Conservation (phyloP, 2,113 vertebrate genomes). For the Zosterops hypoxanthus region DNA sequence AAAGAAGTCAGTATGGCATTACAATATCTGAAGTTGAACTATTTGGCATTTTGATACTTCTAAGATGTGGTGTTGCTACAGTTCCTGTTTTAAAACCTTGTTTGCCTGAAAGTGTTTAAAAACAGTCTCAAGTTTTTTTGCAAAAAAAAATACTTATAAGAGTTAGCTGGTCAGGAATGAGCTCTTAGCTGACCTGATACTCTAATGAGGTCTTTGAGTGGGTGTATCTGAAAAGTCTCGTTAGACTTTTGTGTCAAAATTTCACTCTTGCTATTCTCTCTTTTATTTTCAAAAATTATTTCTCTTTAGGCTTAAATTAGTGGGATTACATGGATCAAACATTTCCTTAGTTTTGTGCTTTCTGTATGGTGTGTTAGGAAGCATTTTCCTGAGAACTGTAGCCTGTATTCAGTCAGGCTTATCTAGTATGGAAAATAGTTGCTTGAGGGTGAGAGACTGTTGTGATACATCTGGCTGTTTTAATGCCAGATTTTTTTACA, state of each 20-base stretch:
- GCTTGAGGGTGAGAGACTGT: not conserved
- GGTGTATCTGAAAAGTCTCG: not conserved
- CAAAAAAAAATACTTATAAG: not conserved
- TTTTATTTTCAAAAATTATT: not conserved
- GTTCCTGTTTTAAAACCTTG: not conserved
- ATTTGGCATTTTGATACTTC: not conserved
- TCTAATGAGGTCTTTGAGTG: not conserved
- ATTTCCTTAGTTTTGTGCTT: not conserved
- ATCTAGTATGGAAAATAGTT: conserved; percentile 10
- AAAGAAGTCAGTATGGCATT: not conserved
- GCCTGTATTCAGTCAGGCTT: not conserved
- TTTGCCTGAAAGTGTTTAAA: not conserved
- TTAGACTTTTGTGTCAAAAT: not conserved
- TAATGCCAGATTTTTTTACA: conserved; percentile 19
- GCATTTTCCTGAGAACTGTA: not conserved
- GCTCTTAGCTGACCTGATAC: not conserved
- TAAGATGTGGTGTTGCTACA: not conserved
- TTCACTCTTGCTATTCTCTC: not conserved
- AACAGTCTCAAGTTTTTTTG: not conserved
- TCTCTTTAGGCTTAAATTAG: not conserved
- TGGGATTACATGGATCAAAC: not conserved
- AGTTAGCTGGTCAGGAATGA: not conserved
- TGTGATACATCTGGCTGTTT: conserved; percentile 20
- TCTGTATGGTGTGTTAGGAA: not conserved
- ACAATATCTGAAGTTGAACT: not conserved